These are phyloP conservation scores for Spicauda simplicius DNA, from an alignment of 2,888 invertebrate species.

Conservation along the genomic window DNA sequence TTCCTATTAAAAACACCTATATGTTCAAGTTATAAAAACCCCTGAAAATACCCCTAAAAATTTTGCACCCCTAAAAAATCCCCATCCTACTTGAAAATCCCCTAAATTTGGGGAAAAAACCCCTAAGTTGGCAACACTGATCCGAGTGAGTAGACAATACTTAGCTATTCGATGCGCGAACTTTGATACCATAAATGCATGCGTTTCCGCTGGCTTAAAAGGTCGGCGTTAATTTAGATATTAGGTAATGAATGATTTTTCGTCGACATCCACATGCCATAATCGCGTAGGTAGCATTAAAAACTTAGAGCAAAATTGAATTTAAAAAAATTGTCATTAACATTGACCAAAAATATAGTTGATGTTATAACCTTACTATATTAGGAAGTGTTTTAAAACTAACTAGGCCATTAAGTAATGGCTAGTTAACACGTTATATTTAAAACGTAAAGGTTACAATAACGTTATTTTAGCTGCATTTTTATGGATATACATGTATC, in stretches of 20 bases:
- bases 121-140: no score
- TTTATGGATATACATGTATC: no score
- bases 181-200: conserved; percentile 62
- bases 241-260: conserved; percentile 57
- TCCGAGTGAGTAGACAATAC: no score
- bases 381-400: background rate
- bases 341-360: background rate
- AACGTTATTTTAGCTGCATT: background rate
- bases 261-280: conserved; percentile 2
- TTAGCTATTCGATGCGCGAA: conserved; percentile 63
- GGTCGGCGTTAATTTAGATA: conserved; percentile 65
- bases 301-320: background rate
- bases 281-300: background rate
- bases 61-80: no score
- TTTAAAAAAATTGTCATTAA: background rate
- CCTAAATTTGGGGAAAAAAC: no score
- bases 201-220: conserved; percentile 71
- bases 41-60: no score
- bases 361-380: background rate
- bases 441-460: background rate
- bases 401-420: background rate
- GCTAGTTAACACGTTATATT: background rate
- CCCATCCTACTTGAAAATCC: no score
- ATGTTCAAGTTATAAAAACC: no score
- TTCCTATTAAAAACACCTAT: no score